Evolutionary conservation across 2,888 invertebrate species (phyloP), one percentile per base, ranked within the genome.

Genomic region (Phalera bucephala): DNA sequence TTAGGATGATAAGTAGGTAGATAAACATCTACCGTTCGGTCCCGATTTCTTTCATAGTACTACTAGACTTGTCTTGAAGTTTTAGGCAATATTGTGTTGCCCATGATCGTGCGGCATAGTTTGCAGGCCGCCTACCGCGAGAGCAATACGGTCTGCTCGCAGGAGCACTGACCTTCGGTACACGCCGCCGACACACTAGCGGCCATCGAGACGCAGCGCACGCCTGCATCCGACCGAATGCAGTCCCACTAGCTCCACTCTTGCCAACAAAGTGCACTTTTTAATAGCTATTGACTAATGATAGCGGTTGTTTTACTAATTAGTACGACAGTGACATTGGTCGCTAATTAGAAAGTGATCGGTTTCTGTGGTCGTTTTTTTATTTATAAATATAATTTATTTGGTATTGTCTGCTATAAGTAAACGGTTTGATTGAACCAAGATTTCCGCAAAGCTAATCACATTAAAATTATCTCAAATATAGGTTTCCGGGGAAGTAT

Each of bases 91-190:
- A n/a, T n/a, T n/a, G n/a, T n/a, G n/a, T n/a, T n/a, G 17, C 5
- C 17, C 5, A 5, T 25, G 4, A 11, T 27, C 28, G 28, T 17
- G 17, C 11, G 2, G 29, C 19, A 10, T 11, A 19, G 29, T 17
- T 9, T 29, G 29, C 3, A 11, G 29, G 14, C 10, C 10, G 19
- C 29, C 15, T 19, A 19, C 11, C 72, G 59, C 78, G 63, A 80
- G 71, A 72, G 75, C 80, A 79, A 70, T 84, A 84, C 83, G 84
- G 85, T 69, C 74, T 73, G 75, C 76, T 78, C 83, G 78, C 83
- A 79, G 73, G 78, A 82, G 83, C 85, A 80, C 82, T 77, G 82
- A 81, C 83, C 86, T 84, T 80, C 80, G 65, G 57, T 72, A 72
- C 64, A 66, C 67, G 54, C 52, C 51, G 55, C 58, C 64, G 57